phyloP scores from a whole-genome alignment of 2,797 vertebrate genomes.

The Helostoma temminkii region DNA sequence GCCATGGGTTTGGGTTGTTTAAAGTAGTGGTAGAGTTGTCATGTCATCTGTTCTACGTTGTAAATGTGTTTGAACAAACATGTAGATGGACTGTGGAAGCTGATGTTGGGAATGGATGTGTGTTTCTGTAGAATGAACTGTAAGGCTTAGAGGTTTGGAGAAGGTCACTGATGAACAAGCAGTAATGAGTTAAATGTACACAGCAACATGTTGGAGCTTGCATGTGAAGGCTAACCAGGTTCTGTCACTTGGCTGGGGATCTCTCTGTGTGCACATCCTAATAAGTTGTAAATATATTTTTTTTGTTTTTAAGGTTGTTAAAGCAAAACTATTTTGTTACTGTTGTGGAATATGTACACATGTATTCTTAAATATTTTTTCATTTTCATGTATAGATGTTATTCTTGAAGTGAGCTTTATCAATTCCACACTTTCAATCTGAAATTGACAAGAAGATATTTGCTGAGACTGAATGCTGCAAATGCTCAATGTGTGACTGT shows the following conservation, averaged over 20 bases:
- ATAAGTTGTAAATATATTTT: conserved; percentile 75
- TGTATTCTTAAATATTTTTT: conserved; percentile 45
- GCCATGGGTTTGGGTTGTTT: conserved; percentile 55
- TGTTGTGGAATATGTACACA: conserved; percentile 50
- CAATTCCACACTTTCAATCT: conserved; percentile 64
- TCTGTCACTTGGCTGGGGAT: conserved; percentile 39
- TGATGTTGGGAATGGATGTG: conserved; percentile 1
- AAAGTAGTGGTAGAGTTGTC: conserved; percentile 17
- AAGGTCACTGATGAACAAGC: conserved; percentile 25
- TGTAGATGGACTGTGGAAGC: conserved; percentile 24
- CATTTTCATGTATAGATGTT: conserved; percentile 56
- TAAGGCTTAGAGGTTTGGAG: conserved; percentile 15
- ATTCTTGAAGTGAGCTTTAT: conserved; percentile 62
- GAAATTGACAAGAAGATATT: conserved; percentile 64
- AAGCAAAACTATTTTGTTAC: conserved; percentile 49
- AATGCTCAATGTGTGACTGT: too few relatives aligned
- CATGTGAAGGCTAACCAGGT: conserved; percentile 43
- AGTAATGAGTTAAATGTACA: conserved; percentile 39
- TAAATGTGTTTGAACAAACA: conserved; percentile 37
- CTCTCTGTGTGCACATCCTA: conserved; percentile 43
- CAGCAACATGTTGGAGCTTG: conserved; percentile 18
- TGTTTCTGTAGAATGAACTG: conserved; percentile 6
- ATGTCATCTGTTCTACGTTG: conserved; percentile 34
- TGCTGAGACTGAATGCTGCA: conserved; percentile 24
- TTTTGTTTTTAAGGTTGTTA: conserved; percentile 37